Evolutionary conservation across 2,888 invertebrate genomes (phyloP).

Genomic region (Lissonota sp.): DNA sequence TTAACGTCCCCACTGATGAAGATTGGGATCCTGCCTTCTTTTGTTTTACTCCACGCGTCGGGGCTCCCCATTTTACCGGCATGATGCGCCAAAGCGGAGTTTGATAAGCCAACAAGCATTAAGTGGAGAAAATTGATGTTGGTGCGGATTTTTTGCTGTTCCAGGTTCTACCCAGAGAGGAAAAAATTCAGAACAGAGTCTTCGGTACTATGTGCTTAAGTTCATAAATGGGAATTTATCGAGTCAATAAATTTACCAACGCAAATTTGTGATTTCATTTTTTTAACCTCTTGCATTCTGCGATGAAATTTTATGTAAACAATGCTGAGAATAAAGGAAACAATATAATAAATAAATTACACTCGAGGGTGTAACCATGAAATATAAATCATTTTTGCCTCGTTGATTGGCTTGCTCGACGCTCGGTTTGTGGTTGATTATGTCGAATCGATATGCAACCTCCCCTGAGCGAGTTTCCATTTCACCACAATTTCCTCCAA

Average conservation of each 20-base stretch:
- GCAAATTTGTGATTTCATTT: too few relatives aligned
- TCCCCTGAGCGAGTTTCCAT: conserved; percentile 8
- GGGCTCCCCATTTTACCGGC: not conserved
- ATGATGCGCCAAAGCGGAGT: conserved; percentile 7
- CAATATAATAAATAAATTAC: too few relatives aligned
- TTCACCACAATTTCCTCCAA: not conserved
- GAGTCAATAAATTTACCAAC: too few relatives aligned
- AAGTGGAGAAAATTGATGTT: conserved; percentile 25
- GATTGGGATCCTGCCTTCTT: not conserved
- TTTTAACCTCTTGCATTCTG: too few relatives aligned
- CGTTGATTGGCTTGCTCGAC: too few relatives aligned
- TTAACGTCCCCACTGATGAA: not conserved
- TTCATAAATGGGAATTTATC: not conserved
- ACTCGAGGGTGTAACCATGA: too few relatives aligned
- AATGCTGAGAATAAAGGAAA: too few relatives aligned
- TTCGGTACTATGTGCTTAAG: not conserved
- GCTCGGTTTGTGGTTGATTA: too few relatives aligned
- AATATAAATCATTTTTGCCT: too few relatives aligned
- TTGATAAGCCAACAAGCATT: conserved; percentile 30
- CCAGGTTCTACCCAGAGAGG: not conserved
- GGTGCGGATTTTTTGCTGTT: not conserved
- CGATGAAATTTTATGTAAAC: too few relatives aligned
- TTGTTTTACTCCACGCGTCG: not conserved
- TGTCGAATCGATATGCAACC: not conserved
- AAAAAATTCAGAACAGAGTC: not conserved